A percentile compares a stretch with the other conserved stretches of the same genome.
These are phyloP conservation scores for Heliconius erato DNA, from an alignment of 2,888 invertebrate species.

Conservation along the genomic window DNA sequence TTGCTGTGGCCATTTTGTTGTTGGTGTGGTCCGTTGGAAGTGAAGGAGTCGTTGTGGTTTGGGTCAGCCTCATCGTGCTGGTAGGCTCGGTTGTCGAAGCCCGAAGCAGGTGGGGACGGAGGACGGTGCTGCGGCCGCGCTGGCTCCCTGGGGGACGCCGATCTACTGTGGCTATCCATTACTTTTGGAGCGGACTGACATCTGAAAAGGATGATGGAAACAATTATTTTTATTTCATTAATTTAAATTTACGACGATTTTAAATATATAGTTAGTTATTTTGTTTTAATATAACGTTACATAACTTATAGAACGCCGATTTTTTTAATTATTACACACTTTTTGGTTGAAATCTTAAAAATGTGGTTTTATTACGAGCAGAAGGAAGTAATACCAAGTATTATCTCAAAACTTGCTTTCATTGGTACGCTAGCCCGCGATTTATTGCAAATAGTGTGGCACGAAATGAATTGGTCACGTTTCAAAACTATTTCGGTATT, in stretches of 20 bases:
- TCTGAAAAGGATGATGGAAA: slow-evolving; percentile 64
- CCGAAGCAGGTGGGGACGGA: slow-evolving; percentile 73
- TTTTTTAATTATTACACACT: slow-evolving; percentile 3
- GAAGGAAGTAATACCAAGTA: slow-evolving; percentile 28
- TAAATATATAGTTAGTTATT: neutral
- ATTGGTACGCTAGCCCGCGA: slow-evolving; percentile 38
- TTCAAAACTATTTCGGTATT: slow-evolving; percentile 48
- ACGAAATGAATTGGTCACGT: slow-evolving; percentile 58
- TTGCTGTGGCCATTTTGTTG: slow-evolving; percentile 77
- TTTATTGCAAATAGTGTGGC: slow-evolving; percentile 51
- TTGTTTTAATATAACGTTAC: neutral
- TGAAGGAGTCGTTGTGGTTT: slow-evolving; percentile 83
- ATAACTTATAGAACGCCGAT: neutral
- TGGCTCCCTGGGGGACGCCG: slow-evolving; percentile 83
- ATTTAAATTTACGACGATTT: neutral
- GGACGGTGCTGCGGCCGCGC: slow-evolving; percentile 80
- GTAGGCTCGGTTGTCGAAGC: slow-evolving; percentile 82
- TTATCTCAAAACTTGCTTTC: slow-evolving; percentile 21
- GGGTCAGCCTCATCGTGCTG: slow-evolving; percentile 77
- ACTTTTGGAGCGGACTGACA: slow-evolving; percentile 83
- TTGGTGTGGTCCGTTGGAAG: slow-evolving; percentile 71
- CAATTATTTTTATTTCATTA: neutral
- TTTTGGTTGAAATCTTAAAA: neutral
- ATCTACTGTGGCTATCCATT: slow-evolving; percentile 83
- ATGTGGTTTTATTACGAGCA: neutral